A percentile compares a stretch with the other conserved stretches of the same genome.
phyloP scores from a whole-genome alignment of 2,113 vertebrate genomes.

The Prolemur simus region DNA sequence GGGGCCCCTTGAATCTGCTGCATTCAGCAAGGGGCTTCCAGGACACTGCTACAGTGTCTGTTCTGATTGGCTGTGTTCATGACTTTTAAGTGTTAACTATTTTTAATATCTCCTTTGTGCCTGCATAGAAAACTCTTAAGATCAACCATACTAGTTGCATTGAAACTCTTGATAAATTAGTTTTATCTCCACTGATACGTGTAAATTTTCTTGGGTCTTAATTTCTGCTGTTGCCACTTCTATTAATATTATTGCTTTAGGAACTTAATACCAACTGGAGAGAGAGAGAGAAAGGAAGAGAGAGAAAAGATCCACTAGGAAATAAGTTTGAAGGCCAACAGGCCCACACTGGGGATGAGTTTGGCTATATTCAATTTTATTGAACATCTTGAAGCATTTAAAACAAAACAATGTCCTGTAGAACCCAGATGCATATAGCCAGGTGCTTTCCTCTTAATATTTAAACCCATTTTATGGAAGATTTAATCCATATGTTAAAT shows the following conservation, averaged over 20 bases:
- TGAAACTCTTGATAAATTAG: not conserved
- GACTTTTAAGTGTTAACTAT: not conserved
- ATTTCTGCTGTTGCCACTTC: conserved; percentile 36
- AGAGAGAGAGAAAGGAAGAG: not conserved
- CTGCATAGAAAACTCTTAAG: not conserved
- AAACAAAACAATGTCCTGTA: conserved; percentile 41
- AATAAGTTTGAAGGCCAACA: not conserved
- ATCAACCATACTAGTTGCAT: not conserved
- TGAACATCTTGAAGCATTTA: conserved; percentile 75
- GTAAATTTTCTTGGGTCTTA: not conserved
- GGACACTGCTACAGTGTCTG: not conserved
- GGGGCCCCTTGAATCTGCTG: not conserved
- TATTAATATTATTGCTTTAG: not conserved
- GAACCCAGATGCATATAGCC: conserved; percentile 51
- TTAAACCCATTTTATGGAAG: conserved; percentile 72
- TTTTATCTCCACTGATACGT: not conserved
- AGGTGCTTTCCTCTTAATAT: conserved; percentile 60
- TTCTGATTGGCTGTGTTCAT: not conserved
- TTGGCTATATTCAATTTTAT: conserved; percentile 49
- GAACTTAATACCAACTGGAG: not conserved
- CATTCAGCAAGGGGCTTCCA: not conserved
- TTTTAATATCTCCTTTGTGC: not conserved
- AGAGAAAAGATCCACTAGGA: not conserved
- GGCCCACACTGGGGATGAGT: not conserved
- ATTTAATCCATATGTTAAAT: conserved; percentile 71